phyloP scores from a whole-genome alignment of 2,797 vertebrate species.

The Pseudochromis fuscus region DNA sequence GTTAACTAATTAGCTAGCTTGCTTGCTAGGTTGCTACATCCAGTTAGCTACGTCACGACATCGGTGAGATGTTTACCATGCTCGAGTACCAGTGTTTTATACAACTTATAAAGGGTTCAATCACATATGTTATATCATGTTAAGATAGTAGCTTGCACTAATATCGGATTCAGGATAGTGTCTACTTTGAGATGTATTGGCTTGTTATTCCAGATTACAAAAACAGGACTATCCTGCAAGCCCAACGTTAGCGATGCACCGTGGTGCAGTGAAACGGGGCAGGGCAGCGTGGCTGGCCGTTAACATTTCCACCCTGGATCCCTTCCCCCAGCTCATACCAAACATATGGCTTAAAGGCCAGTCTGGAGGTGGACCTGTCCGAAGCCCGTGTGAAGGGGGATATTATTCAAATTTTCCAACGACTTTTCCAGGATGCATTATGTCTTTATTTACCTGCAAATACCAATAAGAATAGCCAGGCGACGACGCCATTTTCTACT shows the following conservation, averaged over 20 bases:
- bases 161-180: fast-evolving
- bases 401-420: fast-evolving
- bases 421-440: too few species aligned
- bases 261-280: constrained; percentile 51
- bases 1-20: constrained; percentile 26
- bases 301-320: constrained; percentile 23
- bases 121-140: too few species aligned
- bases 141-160: neutral
- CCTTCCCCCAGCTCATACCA: neutral
- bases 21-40: constrained; percentile 34
- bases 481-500: constrained; percentile 70
- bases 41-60: constrained; percentile 42
- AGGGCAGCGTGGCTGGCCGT: constrained; percentile 49
- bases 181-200: neutral
- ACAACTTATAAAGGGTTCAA: fast-evolving
- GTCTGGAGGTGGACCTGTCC: neutral
- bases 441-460: neutral
- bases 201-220: neutral
- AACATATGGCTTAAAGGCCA: neutral
- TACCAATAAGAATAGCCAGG: neutral
- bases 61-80: neutral
- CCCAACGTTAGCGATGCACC: constrained; percentile 7
- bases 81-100: fast-evolving
- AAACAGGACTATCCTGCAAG: neutral
- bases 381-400: fast-evolving